Evolutionary conservation across 2,113 vertebrate species (phyloP).

Genomic region (Lycaon pictus): DNA sequence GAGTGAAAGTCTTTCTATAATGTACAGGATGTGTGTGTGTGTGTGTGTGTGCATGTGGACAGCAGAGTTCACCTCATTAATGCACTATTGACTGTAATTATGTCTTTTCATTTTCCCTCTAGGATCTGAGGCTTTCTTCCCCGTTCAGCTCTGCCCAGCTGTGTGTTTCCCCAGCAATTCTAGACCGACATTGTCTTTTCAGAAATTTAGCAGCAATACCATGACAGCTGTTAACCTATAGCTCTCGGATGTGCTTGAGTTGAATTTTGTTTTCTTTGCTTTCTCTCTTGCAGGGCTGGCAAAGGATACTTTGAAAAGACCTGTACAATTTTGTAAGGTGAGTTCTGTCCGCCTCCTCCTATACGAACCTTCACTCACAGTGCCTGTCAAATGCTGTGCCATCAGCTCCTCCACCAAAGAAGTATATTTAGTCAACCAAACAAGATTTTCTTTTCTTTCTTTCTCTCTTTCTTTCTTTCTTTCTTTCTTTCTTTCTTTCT

Average conservation of each 20-base stretch:
- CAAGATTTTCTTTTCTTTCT: background rate
- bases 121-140: slow-evolving; percentile 49
- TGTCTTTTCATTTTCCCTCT: slow-evolving; percentile 47
- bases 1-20: slow-evolving; percentile 30
- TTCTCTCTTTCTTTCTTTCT: background rate
- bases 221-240: slow-evolving; percentile 77
- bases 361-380: slow-evolving; percentile 61
- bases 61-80: slow-evolving; percentile 42
- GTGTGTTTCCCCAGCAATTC: slow-evolving; percentile 45
- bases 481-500: background rate
- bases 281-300: slow-evolving; percentile 57
- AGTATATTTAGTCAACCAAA: slow-evolving; percentile 50
- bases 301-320: slow-evolving; percentile 71
- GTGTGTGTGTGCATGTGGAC: background rate
- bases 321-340: slow-evolving; percentile 62
- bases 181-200: slow-evolving; percentile 32
- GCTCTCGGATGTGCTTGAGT: slow-evolving; percentile 60
- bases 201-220: slow-evolving; percentile 59
- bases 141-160: slow-evolving; percentile 28
- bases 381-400: slow-evolving; percentile 59
- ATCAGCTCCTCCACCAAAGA: slow-evolving; percentile 2
- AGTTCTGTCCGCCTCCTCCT: slow-evolving; percentile 31
- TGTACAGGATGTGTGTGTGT: background rate
- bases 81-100: slow-evolving; percentile 46
- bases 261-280: slow-evolving; percentile 72